Evolutionary conservation across 2,888 invertebrate genomes (phyloP).

Genomic region (Pediacus dermestoides): DNA sequence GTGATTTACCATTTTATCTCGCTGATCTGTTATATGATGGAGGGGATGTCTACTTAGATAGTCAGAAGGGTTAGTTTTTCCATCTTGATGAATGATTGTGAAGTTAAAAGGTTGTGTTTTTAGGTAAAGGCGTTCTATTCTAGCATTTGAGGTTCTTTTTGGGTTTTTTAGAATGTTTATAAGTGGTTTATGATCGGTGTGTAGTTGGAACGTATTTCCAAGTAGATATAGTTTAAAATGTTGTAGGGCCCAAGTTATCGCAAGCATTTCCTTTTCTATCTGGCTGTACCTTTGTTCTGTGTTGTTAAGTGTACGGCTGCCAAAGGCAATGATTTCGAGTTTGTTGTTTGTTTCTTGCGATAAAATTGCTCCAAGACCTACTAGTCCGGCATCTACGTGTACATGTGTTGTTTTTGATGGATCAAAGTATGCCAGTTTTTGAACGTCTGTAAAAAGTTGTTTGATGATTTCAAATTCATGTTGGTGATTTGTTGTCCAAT

Average conservation of each 20-base stretch:
- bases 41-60: constrained; percentile 21
- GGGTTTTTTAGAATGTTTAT: constrained; percentile 12
- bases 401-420: constrained; percentile 13
- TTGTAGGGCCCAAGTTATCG: constrained; percentile 18
- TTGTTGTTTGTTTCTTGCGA: constrained; percentile 11
- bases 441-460: constrained; percentile 10
- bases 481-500: constrained; percentile 8
- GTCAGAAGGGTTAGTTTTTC: constrained; percentile 20
- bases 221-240: constrained; percentile 22
- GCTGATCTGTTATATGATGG: constrained; percentile 2
- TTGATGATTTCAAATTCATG: constrained; percentile 9
- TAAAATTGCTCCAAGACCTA: constrained; percentile 16
- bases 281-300: constrained; percentile 17
- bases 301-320: constrained; percentile 13
- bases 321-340: constrained; percentile 15
- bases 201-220: constrained; percentile 14
- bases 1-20: constrained; percentile 13
- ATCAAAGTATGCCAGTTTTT: constrained; percentile 14
- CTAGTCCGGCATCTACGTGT: constrained; percentile 19
- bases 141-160: constrained; percentile 14
- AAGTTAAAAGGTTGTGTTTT: constrained; percentile 19
- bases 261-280: constrained; percentile 19
- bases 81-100: constrained; percentile 16
- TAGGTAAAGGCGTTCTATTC: constrained; percentile 18
- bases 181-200: constrained; percentile 12